These are phyloP conservation scores for Morpho achilles DNA, from an alignment of 2,888 invertebrate genomes.

Conservation along the genomic window DNA sequence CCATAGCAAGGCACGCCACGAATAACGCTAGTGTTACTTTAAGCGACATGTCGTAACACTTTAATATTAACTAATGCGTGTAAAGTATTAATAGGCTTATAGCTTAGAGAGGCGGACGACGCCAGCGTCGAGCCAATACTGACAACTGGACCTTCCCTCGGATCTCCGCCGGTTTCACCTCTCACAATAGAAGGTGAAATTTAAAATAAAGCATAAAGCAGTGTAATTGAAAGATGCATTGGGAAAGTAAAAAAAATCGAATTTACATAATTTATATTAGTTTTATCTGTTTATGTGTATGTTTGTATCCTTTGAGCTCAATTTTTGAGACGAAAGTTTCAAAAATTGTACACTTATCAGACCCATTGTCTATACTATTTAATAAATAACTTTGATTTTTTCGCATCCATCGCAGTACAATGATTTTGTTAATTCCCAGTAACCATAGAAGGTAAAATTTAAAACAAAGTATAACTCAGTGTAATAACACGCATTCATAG, in stretches of 20 bases:
- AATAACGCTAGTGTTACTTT: slow-evolving; percentile 59
- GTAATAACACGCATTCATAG: slow-evolving; percentile 64
- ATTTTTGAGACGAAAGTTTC: no score
- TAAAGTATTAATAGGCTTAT: slow-evolving; percentile 28
- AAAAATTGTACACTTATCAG: no score
- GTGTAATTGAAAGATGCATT: slow-evolving; percentile 63
- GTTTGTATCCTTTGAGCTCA: no score
- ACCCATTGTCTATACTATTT: no score
- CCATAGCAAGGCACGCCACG: slow-evolving; percentile 45
- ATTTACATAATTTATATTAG: not conserved
- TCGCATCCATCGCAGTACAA: no score
- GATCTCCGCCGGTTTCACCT: slow-evolving; percentile 71
- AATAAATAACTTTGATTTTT: no score
- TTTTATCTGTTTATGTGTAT: no score
- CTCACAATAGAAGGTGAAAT: slow-evolving; percentile 78
- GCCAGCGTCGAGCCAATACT: slow-evolving; percentile 51
- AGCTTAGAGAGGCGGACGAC: slow-evolving; percentile 54
- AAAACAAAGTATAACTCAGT: slow-evolving; percentile 72
- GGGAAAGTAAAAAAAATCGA: slow-evolving; percentile 51
- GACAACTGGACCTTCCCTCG: slow-evolving; percentile 65
- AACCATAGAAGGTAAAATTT: slow-evolving; percentile 79
- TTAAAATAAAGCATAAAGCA: slow-evolving; percentile 74
- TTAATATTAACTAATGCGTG: slow-evolving; percentile 5
- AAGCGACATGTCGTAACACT: slow-evolving; percentile 50
- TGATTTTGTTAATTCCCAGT: no score